Base-by-base conservation (phyloP, 2,888 invertebrate genomes). In the Koerneria pararmatus region DNA sequence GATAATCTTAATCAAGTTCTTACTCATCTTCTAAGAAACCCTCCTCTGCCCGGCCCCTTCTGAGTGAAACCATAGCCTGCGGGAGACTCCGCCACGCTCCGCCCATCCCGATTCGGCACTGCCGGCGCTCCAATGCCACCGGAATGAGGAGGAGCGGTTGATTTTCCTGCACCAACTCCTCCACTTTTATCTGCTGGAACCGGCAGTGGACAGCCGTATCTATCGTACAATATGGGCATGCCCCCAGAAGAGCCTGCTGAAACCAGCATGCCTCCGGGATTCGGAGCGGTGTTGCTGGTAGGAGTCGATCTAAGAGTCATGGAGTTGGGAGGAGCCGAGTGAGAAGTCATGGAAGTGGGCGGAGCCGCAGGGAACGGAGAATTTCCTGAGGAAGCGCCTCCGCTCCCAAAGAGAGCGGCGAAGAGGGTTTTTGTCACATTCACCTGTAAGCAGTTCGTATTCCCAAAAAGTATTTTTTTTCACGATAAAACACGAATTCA, bases 341-440 rank as follows among this genome's bases (percentile, higher is more conserved):
- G 46, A 15, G 46, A 46, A 19, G 46, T 19, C 19, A 46, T 11
- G 46, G 46, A 15, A 46, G 19, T 11, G 19, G 11, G 46, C 11
- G 46, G 19, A 46, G 46, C 46, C 19, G 19, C 19, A 19, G 11
- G 46, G 46, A 46, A n/a, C 22, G 24, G 24, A 53, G 15, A n/a
- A 53, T 24, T 53, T 24, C 8, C 53, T 8, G 8, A 6, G 22
- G 24, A 53, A n/a, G 53, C 11, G 31, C 19, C 8, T 6, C 62
- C 62, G 15, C 63, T 54, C 11, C 69, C 60, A 31, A 69, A 69
- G 22, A 71, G 69, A 22, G 71, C 71, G 1, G 71, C 69, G 67
- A 71, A 71, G 2, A 71, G 65, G 15, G 71, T 71, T 57, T 65
- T 71, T 58, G 67, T 69, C 29, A 71, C 69, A 65, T 68, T 68